Evolutionary conservation across 1,140 invertebrate genomes (phyloP), one percentile per base, ranked within the genome.

Genomic region (Monochamus saltuarius): DNA sequence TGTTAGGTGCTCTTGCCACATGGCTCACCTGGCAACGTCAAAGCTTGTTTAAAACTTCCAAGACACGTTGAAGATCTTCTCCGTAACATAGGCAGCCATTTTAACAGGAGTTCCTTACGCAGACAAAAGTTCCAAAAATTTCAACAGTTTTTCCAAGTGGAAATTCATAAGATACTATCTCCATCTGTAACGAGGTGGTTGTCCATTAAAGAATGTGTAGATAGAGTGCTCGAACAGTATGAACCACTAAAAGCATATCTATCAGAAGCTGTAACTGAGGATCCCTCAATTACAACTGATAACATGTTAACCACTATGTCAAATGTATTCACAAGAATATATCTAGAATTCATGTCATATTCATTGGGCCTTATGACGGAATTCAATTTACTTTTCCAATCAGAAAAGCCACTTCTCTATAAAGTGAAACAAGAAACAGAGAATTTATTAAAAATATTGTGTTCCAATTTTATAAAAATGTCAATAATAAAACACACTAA

Each of bases 361-460:
- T 43, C 46, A 17, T 39, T 75, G 13, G 67, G 40, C 7, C 40
- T 73, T 11, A 45, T 73, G 11, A 73, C n/a, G n/a, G 64, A 70
- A 38, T 77, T 74, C 40, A 75, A 75, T 58, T 59, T 54, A n/a
- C 29, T 74, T 22, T 74, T 76, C 61, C 75, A 77, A 63, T 61
- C 65, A 19, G 66, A 75, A 56, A 53, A 7, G 19, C 67, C 67
- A 17, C 53, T 75, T 14, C 51, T 76, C 7, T 52, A 72, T 46
- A 63, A 58, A 57, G 8, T 76, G 36, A 67, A 72, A 64, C 54
- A 57, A 52, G 55, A 67, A 59, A 56, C 53, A 45, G 17, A 64
- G 35, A 65, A 61, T 19, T 39, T 69, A 16, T 19, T 67, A 13
- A 46, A 14, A 54, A 53, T 7, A 7, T 55, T 63, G 43, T 42